A percentile compares a stretch with the other conserved stretches of the same genome.
Conservation (phyloP, 2,888 invertebrate species). For the Phengaris alcon region DNA sequence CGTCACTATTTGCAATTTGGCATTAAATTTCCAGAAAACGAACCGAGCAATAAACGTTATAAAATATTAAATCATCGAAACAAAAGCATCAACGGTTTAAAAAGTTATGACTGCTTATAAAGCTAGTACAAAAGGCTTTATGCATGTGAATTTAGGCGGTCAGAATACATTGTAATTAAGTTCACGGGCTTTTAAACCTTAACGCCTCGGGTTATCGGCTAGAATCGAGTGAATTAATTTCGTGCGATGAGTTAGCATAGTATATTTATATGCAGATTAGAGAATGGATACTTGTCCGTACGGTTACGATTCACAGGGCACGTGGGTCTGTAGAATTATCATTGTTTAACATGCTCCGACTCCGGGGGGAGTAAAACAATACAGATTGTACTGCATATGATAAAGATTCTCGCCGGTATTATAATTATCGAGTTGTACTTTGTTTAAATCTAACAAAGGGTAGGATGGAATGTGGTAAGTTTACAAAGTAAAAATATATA, state of each 20-base stretch:
- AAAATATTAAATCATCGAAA: conserved; percentile 39
- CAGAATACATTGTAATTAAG: conserved; percentile 40
- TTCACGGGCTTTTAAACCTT: conserved; percentile 42
- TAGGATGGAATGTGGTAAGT: no score
- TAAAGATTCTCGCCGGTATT: conserved; percentile 20
- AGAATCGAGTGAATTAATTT: conserved; percentile 40
- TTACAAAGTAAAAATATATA: no score
- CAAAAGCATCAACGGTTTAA: conserved; percentile 38
- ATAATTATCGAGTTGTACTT: conserved; percentile 21
- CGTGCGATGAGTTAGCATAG: conserved; percentile 41
- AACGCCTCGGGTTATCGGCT: conserved; percentile 38
- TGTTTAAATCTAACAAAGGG: conserved; percentile 18
- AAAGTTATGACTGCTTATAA: conserved; percentile 42
- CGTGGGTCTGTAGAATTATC: conserved; percentile 55
- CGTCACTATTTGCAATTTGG: conserved; percentile 66
- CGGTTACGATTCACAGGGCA: conserved; percentile 60
- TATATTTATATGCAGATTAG: conserved; percentile 70
- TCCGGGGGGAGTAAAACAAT: conserved; percentile 36
- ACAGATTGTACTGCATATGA: conserved; percentile 27
- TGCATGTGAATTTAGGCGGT: conserved; percentile 44
- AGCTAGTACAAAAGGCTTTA: conserved; percentile 43
- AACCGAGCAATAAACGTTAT: conserved; percentile 30
- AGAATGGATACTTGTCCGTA: conserved; percentile 62
- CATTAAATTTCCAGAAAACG: neutral
- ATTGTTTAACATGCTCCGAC: conserved; percentile 55